Evolutionary conservation across 2,888 invertebrate species (phyloP).

Genomic region (Phaonia tiefii): DNA sequence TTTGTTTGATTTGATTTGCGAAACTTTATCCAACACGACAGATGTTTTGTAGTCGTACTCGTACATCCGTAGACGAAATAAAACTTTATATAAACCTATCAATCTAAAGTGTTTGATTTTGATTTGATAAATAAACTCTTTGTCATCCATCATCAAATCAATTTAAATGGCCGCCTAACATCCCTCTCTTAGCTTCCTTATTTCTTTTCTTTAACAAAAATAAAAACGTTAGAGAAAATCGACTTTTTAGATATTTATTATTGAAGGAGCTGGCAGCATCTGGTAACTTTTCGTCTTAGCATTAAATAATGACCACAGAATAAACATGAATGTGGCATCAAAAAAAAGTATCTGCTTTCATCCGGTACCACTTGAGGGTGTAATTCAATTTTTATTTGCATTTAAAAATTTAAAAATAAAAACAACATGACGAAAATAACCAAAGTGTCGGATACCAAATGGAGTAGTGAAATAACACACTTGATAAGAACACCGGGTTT

Average conservation of each 20-base stretch:
- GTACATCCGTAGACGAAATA: no score
- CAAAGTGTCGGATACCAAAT: no score
- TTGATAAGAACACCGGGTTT: no score
- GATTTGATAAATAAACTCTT: slow-evolving; percentile 26
- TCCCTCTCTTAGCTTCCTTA: no score
- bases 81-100: not conserved
- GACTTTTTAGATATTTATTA: no score
- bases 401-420: not conserved
- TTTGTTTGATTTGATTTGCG: not conserved
- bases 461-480: no score
- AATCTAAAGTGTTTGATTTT: slow-evolving; percentile 1
- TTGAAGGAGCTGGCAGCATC: slow-evolving; percentile 22
- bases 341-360: slow-evolving; percentile 24
- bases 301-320: slow-evolving; percentile 59
- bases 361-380: slow-evolving; percentile 9
- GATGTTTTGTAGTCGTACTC: not conserved
- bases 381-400: slow-evolving; percentile 54
- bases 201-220: no score
- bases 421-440: not conserved
- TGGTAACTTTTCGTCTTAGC: slow-evolving; percentile 39
- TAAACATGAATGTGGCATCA: slow-evolving; percentile 38
- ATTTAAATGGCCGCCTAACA: no score
- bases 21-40: not conserved
- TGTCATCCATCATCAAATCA: slow-evolving; percentile 20
- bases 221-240: no score